These are phyloP conservation scores for Ctenopoma multispine DNA, from an alignment of 2,797 vertebrate genomes.

Conservation along the genomic window DNA sequence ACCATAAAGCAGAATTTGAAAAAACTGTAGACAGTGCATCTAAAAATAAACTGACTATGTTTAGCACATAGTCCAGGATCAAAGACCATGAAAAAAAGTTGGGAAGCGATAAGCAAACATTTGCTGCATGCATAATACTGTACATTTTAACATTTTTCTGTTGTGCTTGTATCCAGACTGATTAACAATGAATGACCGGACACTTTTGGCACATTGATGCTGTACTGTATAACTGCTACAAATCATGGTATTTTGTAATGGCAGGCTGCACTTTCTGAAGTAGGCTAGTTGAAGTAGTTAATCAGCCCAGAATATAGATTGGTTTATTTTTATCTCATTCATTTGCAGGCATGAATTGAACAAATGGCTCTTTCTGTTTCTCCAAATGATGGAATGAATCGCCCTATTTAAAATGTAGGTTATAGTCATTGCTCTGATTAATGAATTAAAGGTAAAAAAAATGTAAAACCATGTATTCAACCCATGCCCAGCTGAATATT, in stretches of 20 bases:
- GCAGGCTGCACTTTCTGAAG: slow-evolving; percentile 39
- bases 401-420: slow-evolving; percentile 75
- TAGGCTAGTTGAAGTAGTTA: slow-evolving; percentile 53
- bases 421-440: slow-evolving; percentile 65
- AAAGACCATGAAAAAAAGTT: slow-evolving; percentile 31
- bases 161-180: slow-evolving; percentile 12
- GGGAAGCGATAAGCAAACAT: slow-evolving; percentile 19
- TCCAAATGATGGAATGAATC: slow-evolving; percentile 62
- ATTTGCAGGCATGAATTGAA: slow-evolving; percentile 63
- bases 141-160: slow-evolving; percentile 23
- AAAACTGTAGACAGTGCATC: slow-evolving; percentile 34
- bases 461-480: slow-evolving; percentile 35
- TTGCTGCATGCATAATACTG: slow-evolving; percentile 16
- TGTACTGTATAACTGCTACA: slow-evolving; percentile 2
- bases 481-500: background rate
- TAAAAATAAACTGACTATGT: slow-evolving; percentile 50
- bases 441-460: slow-evolving; percentile 45
- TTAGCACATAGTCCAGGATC: slow-evolving; percentile 41
- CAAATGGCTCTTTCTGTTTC: slow-evolving; percentile 67
- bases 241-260: slow-evolving; percentile 12
- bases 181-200: slow-evolving; percentile 23
- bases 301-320: slow-evolving; percentile 65
- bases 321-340: slow-evolving; percentile 71
- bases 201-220: slow-evolving; percentile 7
- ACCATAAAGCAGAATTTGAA: slow-evolving; percentile 44